phyloP scores from a whole-genome alignment of 2,797 vertebrate genomes.

The Rhynchonycteris naso region DNA sequence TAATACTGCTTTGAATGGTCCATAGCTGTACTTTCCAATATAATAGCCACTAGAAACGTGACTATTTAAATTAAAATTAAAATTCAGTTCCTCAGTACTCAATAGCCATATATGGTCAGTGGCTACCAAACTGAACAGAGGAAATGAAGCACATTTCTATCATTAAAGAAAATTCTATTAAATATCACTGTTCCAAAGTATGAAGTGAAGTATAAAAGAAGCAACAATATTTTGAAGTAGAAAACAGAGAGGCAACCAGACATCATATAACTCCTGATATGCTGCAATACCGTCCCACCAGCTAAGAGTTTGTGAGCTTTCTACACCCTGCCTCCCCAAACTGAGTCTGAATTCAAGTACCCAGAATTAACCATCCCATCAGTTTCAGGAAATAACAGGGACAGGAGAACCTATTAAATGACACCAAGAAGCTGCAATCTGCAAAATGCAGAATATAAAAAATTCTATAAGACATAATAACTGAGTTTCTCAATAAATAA shows the following conservation, averaged over 20 bases:
- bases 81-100: constrained; percentile 19
- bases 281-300: neutral
- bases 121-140: neutral
- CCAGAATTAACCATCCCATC: neutral
- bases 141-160: neutral
- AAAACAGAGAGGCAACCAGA: constrained; percentile 44
- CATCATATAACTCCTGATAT: neutral
- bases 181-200: neutral
- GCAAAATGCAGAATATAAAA: constrained; percentile 9
- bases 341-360: neutral
- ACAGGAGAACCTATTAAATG: constrained; percentile 8
- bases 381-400: neutral
- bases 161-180: neutral
- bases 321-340: neutral
- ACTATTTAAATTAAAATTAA: constrained; percentile 18
- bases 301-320: neutral
- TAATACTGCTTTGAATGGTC: neutral
- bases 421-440: neutral
- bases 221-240: constrained; percentile 18
- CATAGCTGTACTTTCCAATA: neutral
- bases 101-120: neutral
- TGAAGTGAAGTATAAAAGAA: neutral
- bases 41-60: neutral
- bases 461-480: neutral
- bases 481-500: neutral